Base-by-base conservation (phyloP, 2,797 vertebrate genomes). In the Sebastes steindachneri region DNA sequence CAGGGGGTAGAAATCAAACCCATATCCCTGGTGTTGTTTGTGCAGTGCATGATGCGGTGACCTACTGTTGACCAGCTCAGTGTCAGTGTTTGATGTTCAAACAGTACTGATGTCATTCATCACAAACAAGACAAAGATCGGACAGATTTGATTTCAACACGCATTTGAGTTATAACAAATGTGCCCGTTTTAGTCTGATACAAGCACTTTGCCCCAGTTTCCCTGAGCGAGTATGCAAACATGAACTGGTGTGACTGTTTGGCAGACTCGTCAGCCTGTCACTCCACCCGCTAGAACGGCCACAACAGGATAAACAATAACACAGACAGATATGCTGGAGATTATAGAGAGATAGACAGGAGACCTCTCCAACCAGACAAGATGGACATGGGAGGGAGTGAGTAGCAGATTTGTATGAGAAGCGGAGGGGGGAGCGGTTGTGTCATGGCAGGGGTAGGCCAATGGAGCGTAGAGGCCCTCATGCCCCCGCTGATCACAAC, bases 401-500 rank as follows among this genome's bases (percentile, higher is more conserved):
- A 86, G 83, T 58, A 62, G 73, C 79, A 87, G 89, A 92, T 87
- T 89, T 92, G 86, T 86, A 88, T 91, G 86, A 89, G 88, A 70
- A 78, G 80, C 33, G 23, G 83, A 63, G 75, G 89, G 72, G 82
- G 82, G 78, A 73, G 86, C 69, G 60, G 68, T 79, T 81, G 89
- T 91, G 87, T 89, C 87, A 83, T 88, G 79, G 87, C 88, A 91
- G 89, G 87, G 85, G 85, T 94, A 96, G 90, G 94, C 92, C 94
- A 94, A 79, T 86, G 93, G 94, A 96, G 95, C 93, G 88, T 85
- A 92, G 94, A 96, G 96, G 95, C 96, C 95, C 95, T 95, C 92
- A 79, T 94, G 92, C 93, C 93, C 97, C 96, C 63, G 95, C 96
- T 96, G 96, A 95, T 96, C 96, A 95, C 96, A 96, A 96, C 96